Conservation (phyloP, 2,888 invertebrate species). For the Hoplodrina ambigua region DNA sequence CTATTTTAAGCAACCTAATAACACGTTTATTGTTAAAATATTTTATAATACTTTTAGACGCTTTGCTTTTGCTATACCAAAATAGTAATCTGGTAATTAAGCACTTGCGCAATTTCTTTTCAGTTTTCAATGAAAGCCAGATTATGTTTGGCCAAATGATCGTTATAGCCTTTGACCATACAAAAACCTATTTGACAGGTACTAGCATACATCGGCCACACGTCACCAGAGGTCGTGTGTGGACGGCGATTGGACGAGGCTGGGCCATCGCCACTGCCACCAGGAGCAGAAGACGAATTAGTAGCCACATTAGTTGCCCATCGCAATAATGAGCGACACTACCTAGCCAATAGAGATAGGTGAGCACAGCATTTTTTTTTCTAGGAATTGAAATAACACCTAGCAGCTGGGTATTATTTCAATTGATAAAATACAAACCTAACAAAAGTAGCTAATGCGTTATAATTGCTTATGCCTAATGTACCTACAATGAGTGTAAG, state of each 20-base stretch:
- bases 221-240: constrained; percentile 96
- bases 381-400: too few species aligned
- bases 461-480: too few species aligned
- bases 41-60: too few species aligned
- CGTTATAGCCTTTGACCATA: background rate
- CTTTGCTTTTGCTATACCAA: too few species aligned
- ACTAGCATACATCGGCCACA: constrained; percentile 96
- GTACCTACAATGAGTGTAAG: too few species aligned
- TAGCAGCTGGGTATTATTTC: background rate
- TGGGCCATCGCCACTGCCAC: constrained; percentile 93
- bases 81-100: too few species aligned
- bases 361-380: constrained; percentile 38
- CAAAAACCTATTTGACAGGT: constrained; percentile 88
- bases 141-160: too few species aligned
- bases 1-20: too few species aligned
- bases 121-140: too few species aligned
- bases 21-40: too few species aligned
- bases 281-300: constrained; percentile 95
- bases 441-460: background rate
- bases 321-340: constrained; percentile 95
- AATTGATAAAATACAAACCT: background rate
- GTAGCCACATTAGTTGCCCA: constrained; percentile 96
- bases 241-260: constrained; percentile 95
- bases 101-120: too few species aligned
- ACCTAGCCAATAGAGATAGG: constrained; percentile 87